phyloP scores from a whole-genome alignment of 2,113 vertebrate species.

The Microtus montanus region DNA sequence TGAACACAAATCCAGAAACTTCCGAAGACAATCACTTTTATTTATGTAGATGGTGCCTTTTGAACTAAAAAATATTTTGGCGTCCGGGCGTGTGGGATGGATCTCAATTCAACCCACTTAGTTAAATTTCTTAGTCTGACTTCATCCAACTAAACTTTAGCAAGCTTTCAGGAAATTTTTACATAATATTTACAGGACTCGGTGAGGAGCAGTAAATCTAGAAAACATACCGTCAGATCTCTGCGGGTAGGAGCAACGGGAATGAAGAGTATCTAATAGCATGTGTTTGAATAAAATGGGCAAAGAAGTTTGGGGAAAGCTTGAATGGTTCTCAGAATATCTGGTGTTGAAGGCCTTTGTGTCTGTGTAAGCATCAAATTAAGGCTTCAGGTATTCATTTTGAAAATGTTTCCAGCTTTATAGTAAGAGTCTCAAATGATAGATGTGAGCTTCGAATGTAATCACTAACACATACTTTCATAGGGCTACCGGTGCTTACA shows the following conservation, averaged over 20 bases:
- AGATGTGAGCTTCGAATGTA: not conserved
- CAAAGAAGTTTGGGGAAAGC: not conserved
- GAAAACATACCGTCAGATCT: constrained; percentile 53
- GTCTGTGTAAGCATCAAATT: constrained; percentile 13
- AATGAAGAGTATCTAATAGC: not conserved
- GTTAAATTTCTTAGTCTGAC: not conserved
- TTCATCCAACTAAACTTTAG: not conserved
- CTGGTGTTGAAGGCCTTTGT: constrained; percentile 42
- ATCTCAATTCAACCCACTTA: not conserved
- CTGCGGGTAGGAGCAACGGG: not conserved
- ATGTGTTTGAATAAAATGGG: not conserved
- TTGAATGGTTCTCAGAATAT: not conserved
- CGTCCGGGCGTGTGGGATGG: not conserved
- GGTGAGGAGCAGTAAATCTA: constrained; percentile 1
- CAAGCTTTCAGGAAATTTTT: constrained; percentile 26
- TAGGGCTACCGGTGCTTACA: constrained; percentile 16
- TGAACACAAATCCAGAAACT: not conserved
- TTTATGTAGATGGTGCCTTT: not conserved
- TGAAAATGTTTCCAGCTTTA: constrained; percentile 43
- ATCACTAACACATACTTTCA: constrained; percentile 43
- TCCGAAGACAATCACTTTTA: not conserved
- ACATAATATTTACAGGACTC: constrained; percentile 45
- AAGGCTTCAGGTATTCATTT: constrained; percentile 56
- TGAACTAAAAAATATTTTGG: not conserved
- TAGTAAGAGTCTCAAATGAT: constrained; percentile 46